These are phyloP conservation scores for Augochlorella aurata DNA, from an alignment of 2,888 invertebrate genomes.

Conservation along the genomic window DNA sequence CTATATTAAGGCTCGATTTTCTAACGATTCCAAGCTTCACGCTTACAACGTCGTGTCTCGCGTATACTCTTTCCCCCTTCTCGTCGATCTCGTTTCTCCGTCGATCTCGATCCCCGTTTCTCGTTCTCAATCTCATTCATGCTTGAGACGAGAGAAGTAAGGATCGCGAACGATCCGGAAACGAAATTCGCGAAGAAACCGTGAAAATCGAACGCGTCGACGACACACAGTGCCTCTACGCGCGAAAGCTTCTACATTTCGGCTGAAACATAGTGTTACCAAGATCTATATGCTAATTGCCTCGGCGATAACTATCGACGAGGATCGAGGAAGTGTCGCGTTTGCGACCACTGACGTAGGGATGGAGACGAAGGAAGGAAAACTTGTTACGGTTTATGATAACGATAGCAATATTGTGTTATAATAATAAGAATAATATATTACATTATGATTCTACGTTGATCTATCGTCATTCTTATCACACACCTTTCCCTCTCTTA, in stretches of 20 bases:
- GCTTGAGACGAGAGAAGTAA: background rate
- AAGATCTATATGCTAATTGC: constrained; percentile 18
- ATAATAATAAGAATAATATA: constrained; percentile 62
- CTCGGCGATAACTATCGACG: background rate
- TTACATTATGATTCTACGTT: constrained; percentile 55
- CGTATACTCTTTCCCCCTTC: background rate
- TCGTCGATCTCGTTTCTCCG: constrained; percentile 25
- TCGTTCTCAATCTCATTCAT: background rate
- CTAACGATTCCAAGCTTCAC: constrained; percentile 18
- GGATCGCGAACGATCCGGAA: background rate
- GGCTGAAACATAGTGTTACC: constrained; percentile 7
- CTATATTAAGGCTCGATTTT: constrained; percentile 18
- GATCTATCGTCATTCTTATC: background rate
- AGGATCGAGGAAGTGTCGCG: background rate
- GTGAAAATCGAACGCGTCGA: constrained; percentile 25
- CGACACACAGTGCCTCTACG: constrained; percentile 63
- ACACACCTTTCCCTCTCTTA: background rate
- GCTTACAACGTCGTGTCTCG: background rate
- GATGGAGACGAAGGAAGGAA: background rate
- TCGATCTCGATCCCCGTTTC: constrained; percentile 19
- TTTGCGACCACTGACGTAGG: background rate
- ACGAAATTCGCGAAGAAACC: constrained; percentile 24
- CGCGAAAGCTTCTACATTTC: constrained; percentile 53
- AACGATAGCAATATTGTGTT: constrained; percentile 60
- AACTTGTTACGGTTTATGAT: constrained; percentile 45